Conservation (phyloP, 1,140 invertebrate genomes). For the Drosophila melanica region DNA sequence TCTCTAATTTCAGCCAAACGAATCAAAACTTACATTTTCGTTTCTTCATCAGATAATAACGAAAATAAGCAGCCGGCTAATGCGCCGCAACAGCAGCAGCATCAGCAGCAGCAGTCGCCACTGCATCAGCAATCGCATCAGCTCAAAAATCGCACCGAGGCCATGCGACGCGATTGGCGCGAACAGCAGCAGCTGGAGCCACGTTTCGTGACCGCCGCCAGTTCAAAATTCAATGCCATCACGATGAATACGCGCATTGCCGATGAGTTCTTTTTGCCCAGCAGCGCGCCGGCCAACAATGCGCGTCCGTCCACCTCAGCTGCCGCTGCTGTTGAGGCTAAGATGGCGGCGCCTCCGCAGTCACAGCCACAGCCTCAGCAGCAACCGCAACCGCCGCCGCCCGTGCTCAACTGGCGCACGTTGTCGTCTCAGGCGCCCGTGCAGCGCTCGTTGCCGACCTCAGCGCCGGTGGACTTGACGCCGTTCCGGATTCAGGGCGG, state of each 20-base stretch:
- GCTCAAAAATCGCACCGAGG: neutral
- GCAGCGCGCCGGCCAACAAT: neutral
- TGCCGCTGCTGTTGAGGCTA: neutral
- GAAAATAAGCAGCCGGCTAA: neutral
- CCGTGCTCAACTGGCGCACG: conserved; percentile 7
- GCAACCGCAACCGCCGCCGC: neutral
- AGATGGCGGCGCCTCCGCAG: neutral
- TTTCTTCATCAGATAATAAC: neutral
- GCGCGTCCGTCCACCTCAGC: conserved; percentile 8
- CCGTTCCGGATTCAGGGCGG: conserved; percentile 4
- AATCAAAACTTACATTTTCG: too few species aligned
- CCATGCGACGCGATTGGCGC: conserved; percentile 15
- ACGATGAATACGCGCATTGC: conserved; percentile 57
- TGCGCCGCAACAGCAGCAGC: neutral
- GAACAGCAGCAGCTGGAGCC: conserved; percentile 22
- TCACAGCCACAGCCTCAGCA: neutral
- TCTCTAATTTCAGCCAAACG: neutral
- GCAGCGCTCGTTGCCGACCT: too few species aligned
- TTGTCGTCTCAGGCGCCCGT: neutral
- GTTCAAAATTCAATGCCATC: conserved; percentile 24
- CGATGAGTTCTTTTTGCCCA: conserved; percentile 46
- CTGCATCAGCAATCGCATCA: conserved; percentile 4
- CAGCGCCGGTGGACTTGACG: neutral
- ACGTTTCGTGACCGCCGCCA: conserved; percentile 46
- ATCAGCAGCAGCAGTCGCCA: neutral